phyloP scores from a whole-genome alignment of 2,797 vertebrate species.

The Eulemur coronatus region DNA sequence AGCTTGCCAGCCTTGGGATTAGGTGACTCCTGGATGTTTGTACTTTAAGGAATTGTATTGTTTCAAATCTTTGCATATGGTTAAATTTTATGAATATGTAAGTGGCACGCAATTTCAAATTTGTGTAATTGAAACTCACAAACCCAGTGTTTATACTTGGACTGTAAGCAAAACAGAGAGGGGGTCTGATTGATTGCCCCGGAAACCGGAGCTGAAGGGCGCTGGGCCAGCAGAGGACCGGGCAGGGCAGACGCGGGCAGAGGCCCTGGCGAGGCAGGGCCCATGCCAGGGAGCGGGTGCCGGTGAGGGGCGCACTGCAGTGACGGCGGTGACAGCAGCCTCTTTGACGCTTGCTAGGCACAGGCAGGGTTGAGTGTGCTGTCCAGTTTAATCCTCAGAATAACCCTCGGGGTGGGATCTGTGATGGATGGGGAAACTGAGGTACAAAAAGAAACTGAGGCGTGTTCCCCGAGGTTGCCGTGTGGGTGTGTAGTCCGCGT shows the following conservation, averaged over 20 bases:
- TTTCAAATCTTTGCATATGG: neutral
- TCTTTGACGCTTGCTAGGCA: neutral
- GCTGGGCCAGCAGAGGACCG: too few relatives aligned
- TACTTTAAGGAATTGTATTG: neutral
- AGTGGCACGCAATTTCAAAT: neutral
- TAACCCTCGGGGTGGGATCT: fast-evolving
- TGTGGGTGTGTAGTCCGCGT: fast-evolving
- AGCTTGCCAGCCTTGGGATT: neutral
- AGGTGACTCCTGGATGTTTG: neutral
- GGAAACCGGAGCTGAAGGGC: too few relatives aligned
- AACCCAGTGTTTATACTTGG: neutral
- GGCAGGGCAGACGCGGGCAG: neutral
- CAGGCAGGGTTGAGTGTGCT: neutral
- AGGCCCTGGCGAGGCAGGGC: fast-evolving
- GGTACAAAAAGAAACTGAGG: neutral
- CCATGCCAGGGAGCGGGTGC: neutral
- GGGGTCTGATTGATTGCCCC: neutral
- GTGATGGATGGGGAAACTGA: neutral
- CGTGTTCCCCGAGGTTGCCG: fast-evolving
- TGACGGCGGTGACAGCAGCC: too few relatives aligned
- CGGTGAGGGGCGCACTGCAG: neutral
- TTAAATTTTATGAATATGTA: neutral
- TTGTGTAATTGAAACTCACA: neutral
- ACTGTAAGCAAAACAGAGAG: neutral
- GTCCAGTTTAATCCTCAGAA: neutral